Evolutionary conservation across 2,113 vertebrate species (phyloP).

Genomic region (Oreochromis niloticus): DNA sequence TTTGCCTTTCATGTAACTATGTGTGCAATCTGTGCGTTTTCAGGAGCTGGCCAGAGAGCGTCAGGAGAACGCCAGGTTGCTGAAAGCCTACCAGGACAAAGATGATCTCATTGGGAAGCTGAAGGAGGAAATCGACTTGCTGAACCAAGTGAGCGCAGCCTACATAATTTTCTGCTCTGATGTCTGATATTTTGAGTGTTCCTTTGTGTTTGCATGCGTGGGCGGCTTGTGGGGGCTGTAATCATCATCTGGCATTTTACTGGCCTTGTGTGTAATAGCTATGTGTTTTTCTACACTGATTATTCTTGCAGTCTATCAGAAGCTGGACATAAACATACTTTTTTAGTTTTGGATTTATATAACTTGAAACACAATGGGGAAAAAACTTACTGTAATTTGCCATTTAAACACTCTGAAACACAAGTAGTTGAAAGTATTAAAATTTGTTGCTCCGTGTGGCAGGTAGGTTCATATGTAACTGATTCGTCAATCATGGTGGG

Average conservation of each 20-base stretch:
- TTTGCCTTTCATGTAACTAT: background rate
- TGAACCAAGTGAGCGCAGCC: conserved; percentile 86
- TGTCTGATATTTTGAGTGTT: background rate
- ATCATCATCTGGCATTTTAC: conserved; percentile 33
- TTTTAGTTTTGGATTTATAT: background rate
- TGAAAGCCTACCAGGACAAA: conserved; percentile 86
- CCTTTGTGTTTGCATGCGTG: conserved; percentile 1
- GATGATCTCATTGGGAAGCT: conserved; percentile 90
- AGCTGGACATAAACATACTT: background rate
- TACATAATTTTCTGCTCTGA: background rate
- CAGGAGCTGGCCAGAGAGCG: conserved; percentile 87
- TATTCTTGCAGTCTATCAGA: background rate
- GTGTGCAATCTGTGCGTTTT: background rate
- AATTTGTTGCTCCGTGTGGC: background rate
- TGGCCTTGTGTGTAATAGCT: background rate
- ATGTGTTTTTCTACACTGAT: background rate
- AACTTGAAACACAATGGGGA: background rate
- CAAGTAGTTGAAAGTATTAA: background rate
- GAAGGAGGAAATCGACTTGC: conserved; percentile 93
- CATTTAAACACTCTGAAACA: background rate
- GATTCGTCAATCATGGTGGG: background rate
- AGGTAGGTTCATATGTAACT: background rate
- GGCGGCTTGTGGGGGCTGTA: background rate
- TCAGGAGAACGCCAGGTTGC: conserved; percentile 82
- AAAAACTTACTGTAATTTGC: background rate